Conservation (phyloP, 2,113 vertebrate genomes). For the Aviceda subcristata region DNA sequence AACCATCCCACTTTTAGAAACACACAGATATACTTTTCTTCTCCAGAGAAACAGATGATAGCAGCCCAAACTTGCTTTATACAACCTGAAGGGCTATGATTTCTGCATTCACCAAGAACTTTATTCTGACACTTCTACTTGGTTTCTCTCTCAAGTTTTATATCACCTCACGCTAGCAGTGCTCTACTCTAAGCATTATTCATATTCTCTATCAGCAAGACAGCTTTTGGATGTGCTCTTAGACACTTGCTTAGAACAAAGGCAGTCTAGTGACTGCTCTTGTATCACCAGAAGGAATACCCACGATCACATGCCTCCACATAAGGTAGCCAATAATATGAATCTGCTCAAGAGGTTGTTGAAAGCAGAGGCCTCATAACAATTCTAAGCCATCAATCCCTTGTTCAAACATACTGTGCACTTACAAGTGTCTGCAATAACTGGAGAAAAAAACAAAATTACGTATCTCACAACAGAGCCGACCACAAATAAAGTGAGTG, state of each 20-base stretch:
- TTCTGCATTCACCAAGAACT: neutral
- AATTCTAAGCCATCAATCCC: neutral
- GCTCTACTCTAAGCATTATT: neutral
- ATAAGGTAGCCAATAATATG: neutral
- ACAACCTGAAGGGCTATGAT: neutral
- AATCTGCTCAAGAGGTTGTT: neutral
- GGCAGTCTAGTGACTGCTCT: neutral
- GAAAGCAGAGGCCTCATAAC: neutral
- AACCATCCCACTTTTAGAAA: neutral
- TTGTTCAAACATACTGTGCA: neutral
- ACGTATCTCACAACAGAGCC: neutral
- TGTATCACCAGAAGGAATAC: neutral
- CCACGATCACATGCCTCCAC: neutral
- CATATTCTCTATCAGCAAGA: neutral
- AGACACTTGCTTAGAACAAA: neutral
- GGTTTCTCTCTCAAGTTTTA: neutral
- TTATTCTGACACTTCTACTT: neutral
- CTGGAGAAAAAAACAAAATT: neutral
- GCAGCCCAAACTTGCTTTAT: neutral
- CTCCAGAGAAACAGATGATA: neutral
- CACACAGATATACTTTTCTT: neutral
- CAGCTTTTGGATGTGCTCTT: neutral
- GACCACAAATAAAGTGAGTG: neutral
- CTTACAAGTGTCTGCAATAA: neutral
- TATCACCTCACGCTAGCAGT: neutral